Evolutionary conservation across 2,797 vertebrate genomes (phyloP).

Genomic region (Scomberomorus guttatus): DNA sequence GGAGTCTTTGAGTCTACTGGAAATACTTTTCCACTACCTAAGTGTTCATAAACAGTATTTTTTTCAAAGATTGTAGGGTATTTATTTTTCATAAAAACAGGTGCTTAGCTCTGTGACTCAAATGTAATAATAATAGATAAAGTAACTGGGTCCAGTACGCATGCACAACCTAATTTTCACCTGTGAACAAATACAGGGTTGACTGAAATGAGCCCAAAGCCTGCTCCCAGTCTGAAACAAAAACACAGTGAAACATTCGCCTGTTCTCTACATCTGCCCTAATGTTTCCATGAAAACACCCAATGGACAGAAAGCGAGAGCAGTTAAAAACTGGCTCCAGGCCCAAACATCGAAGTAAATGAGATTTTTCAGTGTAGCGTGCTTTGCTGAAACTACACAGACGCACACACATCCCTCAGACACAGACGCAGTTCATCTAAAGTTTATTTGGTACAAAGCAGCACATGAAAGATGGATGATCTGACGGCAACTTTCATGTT

Average conservation of each 20-base stretch:
- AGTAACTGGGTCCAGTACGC: not conserved
- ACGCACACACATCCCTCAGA: slow-evolving; percentile 12
- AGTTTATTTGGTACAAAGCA: slow-evolving; percentile 47
- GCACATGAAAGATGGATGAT: slow-evolving; percentile 6
- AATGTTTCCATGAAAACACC: slow-evolving; percentile 28
- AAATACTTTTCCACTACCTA: not conserved
- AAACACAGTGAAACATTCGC: slow-evolving; percentile 19
- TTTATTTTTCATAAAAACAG: not conserved
- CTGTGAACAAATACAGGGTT: not conserved
- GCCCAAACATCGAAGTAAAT: slow-evolving; percentile 47
- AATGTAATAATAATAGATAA: not conserved
- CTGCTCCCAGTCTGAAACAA: slow-evolving; percentile 19
- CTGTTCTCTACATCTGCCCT: slow-evolving; percentile 29
- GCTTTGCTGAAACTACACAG: slow-evolving; percentile 14
- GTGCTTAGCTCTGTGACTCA: not conserved
- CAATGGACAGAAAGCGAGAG: not conserved
- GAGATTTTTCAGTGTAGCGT: slow-evolving; percentile 16
- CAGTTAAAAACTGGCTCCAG: slow-evolving; percentile 24
- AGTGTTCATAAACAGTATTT: not conserved
- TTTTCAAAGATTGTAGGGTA: not conserved
- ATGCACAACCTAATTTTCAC: not conserved
- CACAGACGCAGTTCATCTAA: slow-evolving; percentile 30
- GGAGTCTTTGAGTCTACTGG: not conserved
- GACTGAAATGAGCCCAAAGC: slow-evolving; percentile 28
- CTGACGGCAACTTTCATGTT: not conserved